These are phyloP conservation scores for Lacerta bilineata DNA, from an alignment of 2,797 vertebrate genomes.

Conservation along the genomic window DNA sequence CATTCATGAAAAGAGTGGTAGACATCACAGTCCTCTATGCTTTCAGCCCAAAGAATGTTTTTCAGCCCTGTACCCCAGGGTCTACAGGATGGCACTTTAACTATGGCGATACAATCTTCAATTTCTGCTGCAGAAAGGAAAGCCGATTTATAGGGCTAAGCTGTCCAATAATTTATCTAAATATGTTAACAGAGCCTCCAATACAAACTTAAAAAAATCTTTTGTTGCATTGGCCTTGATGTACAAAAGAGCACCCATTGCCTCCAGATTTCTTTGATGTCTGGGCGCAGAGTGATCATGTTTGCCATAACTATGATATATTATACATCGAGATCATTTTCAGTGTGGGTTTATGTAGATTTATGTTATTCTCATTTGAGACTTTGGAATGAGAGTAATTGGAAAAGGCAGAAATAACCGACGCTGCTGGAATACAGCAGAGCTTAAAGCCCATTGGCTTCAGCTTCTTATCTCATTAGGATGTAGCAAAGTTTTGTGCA, in stretches of 20 bases:
- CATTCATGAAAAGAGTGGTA: background rate
- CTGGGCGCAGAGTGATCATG: background rate
- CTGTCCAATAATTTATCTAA: slow-evolving; percentile 6
- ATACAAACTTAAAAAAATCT: background rate
- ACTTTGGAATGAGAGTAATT: slow-evolving; percentile 18
- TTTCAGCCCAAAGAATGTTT: too few species aligned
- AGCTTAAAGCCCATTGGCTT: background rate
- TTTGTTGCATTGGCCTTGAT: rapidly evolving
- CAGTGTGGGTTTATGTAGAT: slow-evolving; percentile 2
- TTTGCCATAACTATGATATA: slow-evolving; percentile 33
- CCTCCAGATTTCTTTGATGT: slow-evolving; percentile 21
- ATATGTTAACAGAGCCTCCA: background rate
- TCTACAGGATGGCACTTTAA: background rate
- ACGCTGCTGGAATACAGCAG: background rate
- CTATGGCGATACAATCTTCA: background rate
- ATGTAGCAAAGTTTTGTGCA: slow-evolving; percentile 27
- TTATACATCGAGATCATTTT: slow-evolving; percentile 12
- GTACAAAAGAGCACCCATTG: background rate
- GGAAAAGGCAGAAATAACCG: background rate
- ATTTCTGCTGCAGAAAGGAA: background rate
- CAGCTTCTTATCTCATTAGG: slow-evolving; percentile 32
- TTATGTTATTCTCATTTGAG: slow-evolving; percentile 18
- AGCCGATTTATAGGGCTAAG: slow-evolving; percentile 8
- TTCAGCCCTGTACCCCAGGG: background rate
- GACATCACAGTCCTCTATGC: background rate